Evolutionary conservation across 2,113 vertebrate species (phyloP).

Genomic region (Varanus komodoensis): DNA sequence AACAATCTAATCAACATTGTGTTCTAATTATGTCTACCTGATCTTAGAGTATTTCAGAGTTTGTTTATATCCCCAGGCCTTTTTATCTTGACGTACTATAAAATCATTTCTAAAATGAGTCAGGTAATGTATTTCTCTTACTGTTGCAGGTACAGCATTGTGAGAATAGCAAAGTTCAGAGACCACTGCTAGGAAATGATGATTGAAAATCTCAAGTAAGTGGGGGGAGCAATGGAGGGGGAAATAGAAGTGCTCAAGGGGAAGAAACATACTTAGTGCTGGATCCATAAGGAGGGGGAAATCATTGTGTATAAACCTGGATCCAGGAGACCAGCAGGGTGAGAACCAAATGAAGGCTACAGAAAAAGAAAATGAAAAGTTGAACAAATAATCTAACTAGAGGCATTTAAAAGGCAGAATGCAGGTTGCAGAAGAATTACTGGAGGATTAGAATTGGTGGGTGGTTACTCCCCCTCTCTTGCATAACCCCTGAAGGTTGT

Average conservation of each 20-base stretch:
- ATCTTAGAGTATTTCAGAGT: constrained; percentile 64
- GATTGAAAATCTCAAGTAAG: constrained; percentile 66
- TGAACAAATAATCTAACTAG: not conserved
- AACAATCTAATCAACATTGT: constrained; percentile 73
- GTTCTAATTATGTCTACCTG: constrained; percentile 74
- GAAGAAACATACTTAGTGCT: constrained; percentile 41
- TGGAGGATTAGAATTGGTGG: constrained; percentile 7
- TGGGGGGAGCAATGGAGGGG: constrained; percentile 47
- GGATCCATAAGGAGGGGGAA: constrained; percentile 23
- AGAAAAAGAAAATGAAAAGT: not conserved
- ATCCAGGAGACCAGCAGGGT: not conserved
- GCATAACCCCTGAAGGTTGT: not conserved
- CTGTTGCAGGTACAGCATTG: not conserved
- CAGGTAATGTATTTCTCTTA: constrained; percentile 58
- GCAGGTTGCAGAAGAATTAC: not conserved
- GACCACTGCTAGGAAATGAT: constrained; percentile 49
- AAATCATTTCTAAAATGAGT: constrained; percentile 66
- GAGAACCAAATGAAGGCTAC: not conserved
- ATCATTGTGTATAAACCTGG: constrained; percentile 22
- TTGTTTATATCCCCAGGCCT: constrained; percentile 69
- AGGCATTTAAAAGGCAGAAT: not conserved
- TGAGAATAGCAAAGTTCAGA: constrained; percentile 54
- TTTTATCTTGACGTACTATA: constrained; percentile 61
- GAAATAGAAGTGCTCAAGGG: constrained; percentile 65
- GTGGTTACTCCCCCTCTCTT: not conserved